Percentiles rank a stretch among this genome's conserved stretches.
phyloP scores from a whole-genome alignment of 1,140 invertebrate genomes.

The Bemisia tabaci region DNA sequence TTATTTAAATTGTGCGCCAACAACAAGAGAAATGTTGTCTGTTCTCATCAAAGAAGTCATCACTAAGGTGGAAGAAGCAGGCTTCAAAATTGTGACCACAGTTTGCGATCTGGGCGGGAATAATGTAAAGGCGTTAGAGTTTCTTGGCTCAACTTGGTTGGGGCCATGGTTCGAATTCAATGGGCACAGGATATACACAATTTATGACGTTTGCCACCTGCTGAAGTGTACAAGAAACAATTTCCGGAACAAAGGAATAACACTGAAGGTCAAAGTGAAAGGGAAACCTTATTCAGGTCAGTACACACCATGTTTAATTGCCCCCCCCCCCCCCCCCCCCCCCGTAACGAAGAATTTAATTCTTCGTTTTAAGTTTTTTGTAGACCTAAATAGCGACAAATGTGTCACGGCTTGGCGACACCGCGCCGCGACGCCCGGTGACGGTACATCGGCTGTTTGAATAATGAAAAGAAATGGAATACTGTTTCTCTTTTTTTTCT shows the following conservation, averaged over 20 bases:
- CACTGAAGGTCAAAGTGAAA: no score
- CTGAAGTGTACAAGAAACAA: not conserved
- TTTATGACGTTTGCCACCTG: not conserved
- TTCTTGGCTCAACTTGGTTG: not conserved
- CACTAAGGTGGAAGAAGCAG: not conserved
- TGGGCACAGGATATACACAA: not conserved
- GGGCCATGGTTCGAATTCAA: not conserved
- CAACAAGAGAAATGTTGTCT: not conserved
- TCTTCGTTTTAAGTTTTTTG: no score
- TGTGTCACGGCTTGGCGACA: no score
- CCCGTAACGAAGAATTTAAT: no score
- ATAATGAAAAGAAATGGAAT: no score
- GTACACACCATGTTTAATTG: no score
- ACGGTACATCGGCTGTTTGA: no score
- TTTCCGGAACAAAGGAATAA: not conserved
- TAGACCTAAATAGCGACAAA: no score
- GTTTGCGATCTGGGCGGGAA: constrained; percentile 1
- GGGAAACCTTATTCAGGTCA: no score
- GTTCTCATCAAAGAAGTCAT: constrained; percentile 5
- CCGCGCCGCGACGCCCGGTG: no score
- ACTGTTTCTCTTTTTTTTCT: no score
- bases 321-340: no score
- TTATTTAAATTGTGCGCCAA: not conserved
- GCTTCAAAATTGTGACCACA: not conserved
- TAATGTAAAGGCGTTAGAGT: not conserved